phyloP scores from a whole-genome alignment of 1,140 invertebrate genomes.

The Tetragnatha versicolor region DNA sequence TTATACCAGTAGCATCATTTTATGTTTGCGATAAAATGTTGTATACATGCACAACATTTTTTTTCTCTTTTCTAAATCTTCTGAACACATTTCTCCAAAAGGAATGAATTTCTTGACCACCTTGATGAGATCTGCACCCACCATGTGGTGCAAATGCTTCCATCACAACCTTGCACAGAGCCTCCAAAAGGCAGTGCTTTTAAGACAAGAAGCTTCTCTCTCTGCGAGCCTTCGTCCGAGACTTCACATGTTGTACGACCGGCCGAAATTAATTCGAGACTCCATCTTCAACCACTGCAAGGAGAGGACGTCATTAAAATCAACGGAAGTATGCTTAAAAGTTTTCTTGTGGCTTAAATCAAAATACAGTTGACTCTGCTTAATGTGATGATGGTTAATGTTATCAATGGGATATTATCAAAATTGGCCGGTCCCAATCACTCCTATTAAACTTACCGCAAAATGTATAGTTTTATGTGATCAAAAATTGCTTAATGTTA shows the following conservation, averaged over 20 bases:
- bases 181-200: slow-evolving; percentile 13
- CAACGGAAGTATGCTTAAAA: too few relatives aligned
- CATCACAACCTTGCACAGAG: slow-evolving; percentile 24
- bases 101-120: slow-evolving; percentile 37
- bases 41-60: slow-evolving; percentile 17
- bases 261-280: slow-evolving; percentile 1
- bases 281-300: slow-evolving; percentile 47
- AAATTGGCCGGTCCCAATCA: too few relatives aligned
- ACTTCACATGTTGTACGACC: slow-evolving; percentile 28
- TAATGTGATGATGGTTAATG: too few relatives aligned
- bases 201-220: slow-evolving; percentile 14
- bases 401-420: too few relatives aligned
- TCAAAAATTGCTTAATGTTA: too few relatives aligned
- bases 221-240: background rate
- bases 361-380: too few relatives aligned
- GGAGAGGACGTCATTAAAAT: too few relatives aligned
- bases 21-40: slow-evolving; percentile 29
- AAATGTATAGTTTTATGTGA: too few relatives aligned
- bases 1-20: slow-evolving; percentile 18
- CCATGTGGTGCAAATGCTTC: background rate
- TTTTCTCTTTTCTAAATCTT: slow-evolving; percentile 37
- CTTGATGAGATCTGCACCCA: slow-evolving; percentile 10
- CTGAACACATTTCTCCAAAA: slow-evolving; percentile 33
- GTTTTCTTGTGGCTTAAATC: too few relatives aligned
- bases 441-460: too few relatives aligned